Base-by-base conservation (phyloP, 1,140 invertebrate species). In the Thereuonema tuberculata region DNA sequence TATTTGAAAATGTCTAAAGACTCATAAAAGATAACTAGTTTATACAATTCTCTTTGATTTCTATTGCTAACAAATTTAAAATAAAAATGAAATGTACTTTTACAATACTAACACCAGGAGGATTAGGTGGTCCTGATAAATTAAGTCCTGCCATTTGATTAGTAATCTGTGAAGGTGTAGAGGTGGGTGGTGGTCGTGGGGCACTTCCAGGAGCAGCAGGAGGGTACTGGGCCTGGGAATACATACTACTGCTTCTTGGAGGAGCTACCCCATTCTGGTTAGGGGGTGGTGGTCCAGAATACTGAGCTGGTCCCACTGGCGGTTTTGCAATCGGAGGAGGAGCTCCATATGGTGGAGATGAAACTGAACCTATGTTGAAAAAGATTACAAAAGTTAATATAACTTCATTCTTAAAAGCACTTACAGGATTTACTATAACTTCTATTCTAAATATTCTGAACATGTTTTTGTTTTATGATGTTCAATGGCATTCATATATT, bases 81-180 rank as follows among this genome's bases (percentile, higher is more conserved):
- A 43, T 12, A 43, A 43, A 43, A 43, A 43, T 43, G 9, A 43
- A 12, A n/a, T n/a, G 9, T 43, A n/a, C 37, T 12, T 12, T 43
- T 43, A 9, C 37, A 43, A 12, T 12, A 9, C 37, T 9, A 43
- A 43, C n/a, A n/a, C 37, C n/a, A 12, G 37, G 37, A 9, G 37
- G 37, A 12, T n/a, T 43, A 12, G 37, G 37, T 43, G 9, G 37
- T 43, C 71, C 69, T 55, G 56, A 56, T 46, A 74, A 52, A 49
- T 67, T 68, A 71, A 76, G 71, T 24, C 66, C 67, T 64, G 72
- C 69, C 72, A 76, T 74, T 58, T 75, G 74, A 67, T 68, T 70
- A 3, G 66, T 56, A 28, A 76, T 62, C 66, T 67, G 67, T 53
- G 63, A 62, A 26, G 58, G 56, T 23, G 53, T 62, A 49, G 43